phyloP scores from a whole-genome alignment of 2,888 invertebrate genomes.

The Coelopa pilipes region DNA sequence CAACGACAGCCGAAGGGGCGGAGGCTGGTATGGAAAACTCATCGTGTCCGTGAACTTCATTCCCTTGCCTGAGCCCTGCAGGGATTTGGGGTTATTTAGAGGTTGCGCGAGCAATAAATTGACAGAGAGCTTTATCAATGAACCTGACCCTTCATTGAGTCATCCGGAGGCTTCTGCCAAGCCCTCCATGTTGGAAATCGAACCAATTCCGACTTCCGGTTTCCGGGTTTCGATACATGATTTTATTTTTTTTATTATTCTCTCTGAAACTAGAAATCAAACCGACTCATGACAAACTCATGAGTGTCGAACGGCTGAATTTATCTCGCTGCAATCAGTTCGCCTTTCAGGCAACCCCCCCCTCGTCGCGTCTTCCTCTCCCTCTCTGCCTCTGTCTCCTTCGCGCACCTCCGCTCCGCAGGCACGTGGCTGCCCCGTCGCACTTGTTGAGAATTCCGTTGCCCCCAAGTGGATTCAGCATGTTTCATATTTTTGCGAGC shows the following conservation, averaged over 20 bases:
- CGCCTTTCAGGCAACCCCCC: not conserved
- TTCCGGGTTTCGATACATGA: not conserved
- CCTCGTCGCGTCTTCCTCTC: not conserved
- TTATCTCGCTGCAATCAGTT: too few species aligned
- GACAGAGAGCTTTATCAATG: not conserved
- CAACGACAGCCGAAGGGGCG: too few species aligned
- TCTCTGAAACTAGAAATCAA: too few species aligned
- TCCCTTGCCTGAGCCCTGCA: too few species aligned
- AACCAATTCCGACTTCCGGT: not conserved
- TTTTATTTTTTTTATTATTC: too few species aligned
- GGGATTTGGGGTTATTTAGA: too few species aligned
- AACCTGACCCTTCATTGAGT: not conserved
- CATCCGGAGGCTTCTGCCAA: not conserved
- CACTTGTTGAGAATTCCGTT: slow-evolving; percentile 19
- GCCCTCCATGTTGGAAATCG: not conserved
- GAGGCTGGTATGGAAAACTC: too few species aligned
- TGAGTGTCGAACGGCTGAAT: not conserved
- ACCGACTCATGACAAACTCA: too few species aligned
- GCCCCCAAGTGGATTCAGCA: slow-evolving; percentile 12
- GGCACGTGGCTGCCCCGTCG: not conserved
- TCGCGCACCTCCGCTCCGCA: not conserved
- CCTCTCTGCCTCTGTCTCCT: too few species aligned
- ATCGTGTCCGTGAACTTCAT: too few species aligned
- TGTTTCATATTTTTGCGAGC: slow-evolving; percentile 12
- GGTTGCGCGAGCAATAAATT: too few species aligned